phyloP scores from a whole-genome alignment of 1,140 invertebrate genomes.

The Anastrepha obliqua region DNA sequence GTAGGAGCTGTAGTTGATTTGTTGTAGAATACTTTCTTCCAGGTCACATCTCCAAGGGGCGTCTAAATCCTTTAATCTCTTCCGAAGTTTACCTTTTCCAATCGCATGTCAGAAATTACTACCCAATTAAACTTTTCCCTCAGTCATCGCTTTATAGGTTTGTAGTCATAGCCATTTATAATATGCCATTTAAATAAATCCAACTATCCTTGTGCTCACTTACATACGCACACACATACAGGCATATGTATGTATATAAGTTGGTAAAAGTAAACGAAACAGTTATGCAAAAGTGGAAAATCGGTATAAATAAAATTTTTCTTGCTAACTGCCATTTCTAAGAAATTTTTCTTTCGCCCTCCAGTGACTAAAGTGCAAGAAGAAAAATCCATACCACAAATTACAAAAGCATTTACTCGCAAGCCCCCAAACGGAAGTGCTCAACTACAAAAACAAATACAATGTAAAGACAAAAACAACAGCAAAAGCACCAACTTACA shows the following conservation, averaged over 20 bases:
- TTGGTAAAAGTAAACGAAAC: slow-evolving; percentile 12
- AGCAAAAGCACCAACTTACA: slow-evolving; percentile 29
- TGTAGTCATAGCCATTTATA: neutral
- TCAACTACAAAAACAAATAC: slow-evolving; percentile 24
- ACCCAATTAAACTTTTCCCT: slow-evolving; percentile 11
- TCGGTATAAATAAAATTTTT: slow-evolving; percentile 24
- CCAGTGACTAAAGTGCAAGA: neutral
- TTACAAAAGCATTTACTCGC: slow-evolving; percentile 36
- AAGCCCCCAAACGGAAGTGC: slow-evolving; percentile 31
- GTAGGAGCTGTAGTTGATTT: too few relatives aligned
- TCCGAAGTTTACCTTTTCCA: neutral
- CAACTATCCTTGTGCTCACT: neutral
- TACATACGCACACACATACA: neutral
- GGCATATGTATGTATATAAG: neutral
- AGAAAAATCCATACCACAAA: slow-evolving; percentile 22
- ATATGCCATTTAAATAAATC: slow-evolving; percentile 45
- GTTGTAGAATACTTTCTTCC: too few relatives aligned
- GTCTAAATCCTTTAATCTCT: neutral
- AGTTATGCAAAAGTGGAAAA: slow-evolving; percentile 41
- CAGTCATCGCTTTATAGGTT: neutral
- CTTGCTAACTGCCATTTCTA: slow-evolving; percentile 6
- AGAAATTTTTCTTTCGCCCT: slow-evolving; percentile 21
- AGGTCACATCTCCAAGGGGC: too few relatives aligned
- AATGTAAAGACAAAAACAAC: neutral
- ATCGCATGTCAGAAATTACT: neutral